Conservation (phyloP, 2,888 invertebrate species). For the Caenorhabditis sulstoni region DNA sequence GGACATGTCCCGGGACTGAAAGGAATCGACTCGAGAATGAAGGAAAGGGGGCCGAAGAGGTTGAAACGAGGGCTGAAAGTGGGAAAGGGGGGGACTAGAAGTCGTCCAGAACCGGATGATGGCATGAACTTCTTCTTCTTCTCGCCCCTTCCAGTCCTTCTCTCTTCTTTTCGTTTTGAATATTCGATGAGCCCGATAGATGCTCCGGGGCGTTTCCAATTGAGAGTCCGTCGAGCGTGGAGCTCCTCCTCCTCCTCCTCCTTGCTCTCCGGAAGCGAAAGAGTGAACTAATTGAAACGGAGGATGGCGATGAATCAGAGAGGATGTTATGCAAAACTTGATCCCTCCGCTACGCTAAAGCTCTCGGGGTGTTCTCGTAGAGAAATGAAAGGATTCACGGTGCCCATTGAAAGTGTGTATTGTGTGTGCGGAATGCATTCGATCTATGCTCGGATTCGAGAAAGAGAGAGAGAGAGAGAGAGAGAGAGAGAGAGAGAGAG, state of each 20-base stretch:
- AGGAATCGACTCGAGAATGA: too few relatives aligned
- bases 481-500: background rate
- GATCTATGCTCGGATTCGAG: background rate
- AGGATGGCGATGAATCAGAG: conserved; percentile 1
- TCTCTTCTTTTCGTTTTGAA: conserved; percentile 18
- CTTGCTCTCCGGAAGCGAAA: background rate
- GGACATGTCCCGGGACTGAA: background rate
- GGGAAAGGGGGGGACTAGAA: background rate
- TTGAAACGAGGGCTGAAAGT: background rate
- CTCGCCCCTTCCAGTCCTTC: background rate
- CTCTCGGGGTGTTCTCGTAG: too few relatives aligned
- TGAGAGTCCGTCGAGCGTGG: conserved; percentile 39
- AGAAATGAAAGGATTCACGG: too few relatives aligned
- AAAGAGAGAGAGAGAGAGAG: background rate
- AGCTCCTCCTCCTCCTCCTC: conserved; percentile 1
- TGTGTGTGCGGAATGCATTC: too few relatives aligned
- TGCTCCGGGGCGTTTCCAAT: conserved; percentile 26
- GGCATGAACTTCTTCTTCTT: background rate
- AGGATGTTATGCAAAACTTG: background rate
- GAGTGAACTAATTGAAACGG: background rate
- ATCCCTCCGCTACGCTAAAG: too few relatives aligned
- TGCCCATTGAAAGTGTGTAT: too few relatives aligned
- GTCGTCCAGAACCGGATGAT: background rate
- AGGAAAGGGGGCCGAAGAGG: background rate
- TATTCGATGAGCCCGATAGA: conserved; percentile 3